Evolutionary conservation across 2,113 vertebrate species (phyloP), one percentile per base, ranked within the genome.

Genomic region (Sorex fumeus): DNA sequence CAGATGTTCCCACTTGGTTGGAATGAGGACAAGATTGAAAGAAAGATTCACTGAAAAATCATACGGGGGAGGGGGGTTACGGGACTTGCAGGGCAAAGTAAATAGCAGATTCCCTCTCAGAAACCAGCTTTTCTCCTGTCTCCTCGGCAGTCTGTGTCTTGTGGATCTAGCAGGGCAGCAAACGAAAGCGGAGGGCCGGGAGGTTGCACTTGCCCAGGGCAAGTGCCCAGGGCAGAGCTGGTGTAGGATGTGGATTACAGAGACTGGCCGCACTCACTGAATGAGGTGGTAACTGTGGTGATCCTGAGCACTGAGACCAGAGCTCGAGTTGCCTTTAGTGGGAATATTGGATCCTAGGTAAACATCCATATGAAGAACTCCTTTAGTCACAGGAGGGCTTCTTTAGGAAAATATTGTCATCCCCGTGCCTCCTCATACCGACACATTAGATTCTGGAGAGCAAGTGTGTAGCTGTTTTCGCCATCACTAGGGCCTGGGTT

Each of bases 11-110:
- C 4, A 13, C 25, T 50, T 84, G 80, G 12, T 32, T 91, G 25
- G 21, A 83, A 88, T 88, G 83, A 32, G 72, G 62, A 32, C 18
- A 57, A 81, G 74, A 66, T 72, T 62, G 88, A 8, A 36, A 67
- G 47, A 88, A 77, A 91, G 10, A 40, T 16, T 36, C 8, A 5
- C 15, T 9, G 53, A 67, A 76, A 11, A 79, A n/a, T 45, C 34
- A 34, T 11, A 13, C 2, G 64, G 12, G 7, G 18, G 3, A 40
- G 40, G 40, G n/a, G n/a, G n/a, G n/a, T n/a, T n/a, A n/a, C n/a
- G n/a, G n/a, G n/a, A n/a, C n/a, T n/a, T n/a, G n/a, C n/a, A n/a
- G n/a, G n/a, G n/a, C n/a, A n/a, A 40, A 40, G 40, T 7, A 40
- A 40, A 40, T 40, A 40, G 7, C 40, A 53, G 53, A 53, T 53